Evolutionary conservation across 2,113 vertebrate genomes (phyloP), one percentile per base, ranked within the genome.

Genomic region (Xiphophorus couchianus): DNA sequence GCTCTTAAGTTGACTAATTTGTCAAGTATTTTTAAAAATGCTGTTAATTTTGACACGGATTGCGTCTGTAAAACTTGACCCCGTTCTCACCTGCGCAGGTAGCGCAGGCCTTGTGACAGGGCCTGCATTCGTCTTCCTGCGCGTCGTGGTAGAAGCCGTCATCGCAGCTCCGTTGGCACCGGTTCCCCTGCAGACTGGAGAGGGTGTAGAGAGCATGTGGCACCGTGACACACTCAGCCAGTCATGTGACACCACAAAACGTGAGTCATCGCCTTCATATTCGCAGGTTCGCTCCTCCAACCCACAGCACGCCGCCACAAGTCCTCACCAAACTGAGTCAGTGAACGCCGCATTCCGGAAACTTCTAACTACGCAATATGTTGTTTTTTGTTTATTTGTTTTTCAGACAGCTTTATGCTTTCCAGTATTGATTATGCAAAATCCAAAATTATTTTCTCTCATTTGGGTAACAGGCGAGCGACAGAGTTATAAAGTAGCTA

Each of bases 81-180:
- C 30, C 5, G 14, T 28, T 19, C 81, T 82, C 95, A 99, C 98
- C 98, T 93, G 96, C 93, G 93, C 98, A 99, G 22, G 96, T 94
- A 3, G 97, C 95, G 12, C 98, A 99, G 84, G 95, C 96, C 77
- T 90, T 84, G 77, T 98, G 94, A 88, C 98, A 99, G 3, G 93
- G 92, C 77, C 95, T 93, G 93, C 98, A 99, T n/a, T 93, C 81
- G 70, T 88, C 96, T 27, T 86, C 92, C 68, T 88, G 69, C 15
- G 90, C 89, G 12, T 92, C 95, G 54, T 95, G 95, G 92, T 95
- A 98, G 81, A 92, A 94, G 30, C 96, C 96, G 3, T 94, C 85
- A 12, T 93, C 89, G 76, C 98, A 99, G 87, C 85, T 94, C 83
- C 94, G 67, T 74, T 94, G 92, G 86, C 98, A 99, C 76, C 83